A percentile compares a stretch with the other conserved stretches of the same genome.
These are phyloP conservation scores for Helicoverpa zea DNA, from an alignment of 1,140 invertebrate genomes.

Conservation along the genomic window DNA sequence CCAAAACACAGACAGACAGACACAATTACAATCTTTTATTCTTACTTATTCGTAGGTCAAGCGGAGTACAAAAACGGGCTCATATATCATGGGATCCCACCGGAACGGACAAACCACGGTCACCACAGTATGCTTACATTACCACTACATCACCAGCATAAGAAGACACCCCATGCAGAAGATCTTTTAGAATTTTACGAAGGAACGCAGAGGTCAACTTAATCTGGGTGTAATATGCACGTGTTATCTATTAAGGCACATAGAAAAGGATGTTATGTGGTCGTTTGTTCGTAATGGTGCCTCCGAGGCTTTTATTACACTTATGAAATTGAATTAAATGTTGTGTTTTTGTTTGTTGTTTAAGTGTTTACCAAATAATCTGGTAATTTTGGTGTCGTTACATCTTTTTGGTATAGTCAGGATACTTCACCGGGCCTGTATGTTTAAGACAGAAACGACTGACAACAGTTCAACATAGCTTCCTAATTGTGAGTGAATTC, in stretches of 20 bases:
- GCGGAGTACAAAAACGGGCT: slow-evolving; percentile 67
- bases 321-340: slow-evolving; percentile 43
- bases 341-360: too few relatives aligned
- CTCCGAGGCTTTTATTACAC: slow-evolving; percentile 28
- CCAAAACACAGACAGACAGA: slow-evolving; percentile 51
- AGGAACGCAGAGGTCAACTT: slow-evolving; percentile 2
- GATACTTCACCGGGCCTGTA: too few relatives aligned
- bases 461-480: too few relatives aligned
- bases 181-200: neutral
- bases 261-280: slow-evolving; percentile 43
- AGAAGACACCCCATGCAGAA: slow-evolving; percentile 34
- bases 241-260: slow-evolving; percentile 23
- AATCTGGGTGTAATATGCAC: slow-evolving; percentile 12
- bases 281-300: slow-evolving; percentile 38
- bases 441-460: too few relatives aligned
- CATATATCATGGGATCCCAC: slow-evolving; percentile 72
- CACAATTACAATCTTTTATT: slow-evolving; percentile 55
- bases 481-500: too few relatives aligned
- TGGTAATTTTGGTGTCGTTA: too few relatives aligned
- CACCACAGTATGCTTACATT: slow-evolving; percentile 63
- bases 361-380: too few relatives aligned
- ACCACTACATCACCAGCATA: slow-evolving; percentile 53
- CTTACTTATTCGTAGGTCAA: slow-evolving; percentile 64
- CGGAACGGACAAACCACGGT: slow-evolving; percentile 73
- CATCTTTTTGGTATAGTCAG: too few relatives aligned